Percentiles rank a stretch among this genome's conserved stretches.
These are phyloP conservation scores for Allygus modestus DNA, from an alignment of 2,888 invertebrate genomes.

Conservation along the genomic window DNA sequence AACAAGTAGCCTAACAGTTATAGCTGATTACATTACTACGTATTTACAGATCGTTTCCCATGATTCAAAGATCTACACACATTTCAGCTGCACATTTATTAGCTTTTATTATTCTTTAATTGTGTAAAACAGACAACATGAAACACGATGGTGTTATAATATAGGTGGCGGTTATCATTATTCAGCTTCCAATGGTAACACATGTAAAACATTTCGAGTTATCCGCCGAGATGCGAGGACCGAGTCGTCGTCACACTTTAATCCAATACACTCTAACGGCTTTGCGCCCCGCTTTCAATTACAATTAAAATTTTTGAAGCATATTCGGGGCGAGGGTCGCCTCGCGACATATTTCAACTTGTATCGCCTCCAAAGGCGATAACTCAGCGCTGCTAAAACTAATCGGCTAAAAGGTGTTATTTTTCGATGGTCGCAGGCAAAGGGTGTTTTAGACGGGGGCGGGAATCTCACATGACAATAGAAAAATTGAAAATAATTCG, in stretches of 20 bases:
- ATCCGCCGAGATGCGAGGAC: background rate
- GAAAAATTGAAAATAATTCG: constrained; percentile 66
- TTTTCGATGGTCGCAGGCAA: constrained; percentile 58
- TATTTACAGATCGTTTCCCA: no score
- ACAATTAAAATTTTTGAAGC: constrained; percentile 52
- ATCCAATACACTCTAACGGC: constrained; percentile 54
- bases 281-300: constrained; percentile 43
- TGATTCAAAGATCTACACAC: no score
- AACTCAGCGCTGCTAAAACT: constrained; percentile 61
- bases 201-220: no score
- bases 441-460: constrained; percentile 46
- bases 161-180: no score
- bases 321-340: constrained; percentile 18
- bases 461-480: constrained; percentile 13
- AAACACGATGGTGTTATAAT: no score
- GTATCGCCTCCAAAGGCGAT: constrained; percentile 37
- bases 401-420: constrained; percentile 68
- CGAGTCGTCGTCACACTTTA: constrained; percentile 23
- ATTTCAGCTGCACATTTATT: no score
- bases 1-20: no score
- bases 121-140: no score
- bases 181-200: no score
- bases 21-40: no score
- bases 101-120: no score
- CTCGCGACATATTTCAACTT: constrained; percentile 54